These are phyloP conservation scores for Calypte anna DNA, from an alignment of 2,113 vertebrate species.

Conservation along the genomic window DNA sequence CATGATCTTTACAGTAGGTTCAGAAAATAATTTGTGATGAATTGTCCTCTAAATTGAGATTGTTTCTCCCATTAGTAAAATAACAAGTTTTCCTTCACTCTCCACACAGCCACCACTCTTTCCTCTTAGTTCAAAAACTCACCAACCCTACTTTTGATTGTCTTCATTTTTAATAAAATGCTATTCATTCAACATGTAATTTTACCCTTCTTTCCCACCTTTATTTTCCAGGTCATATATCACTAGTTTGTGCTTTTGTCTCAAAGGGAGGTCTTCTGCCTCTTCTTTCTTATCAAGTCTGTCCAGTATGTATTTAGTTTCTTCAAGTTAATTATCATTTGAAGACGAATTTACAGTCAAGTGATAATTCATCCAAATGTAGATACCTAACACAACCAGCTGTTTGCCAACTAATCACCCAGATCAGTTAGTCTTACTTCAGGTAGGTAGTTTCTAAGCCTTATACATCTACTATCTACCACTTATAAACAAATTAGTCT, in stretches of 20 bases:
- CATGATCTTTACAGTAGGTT: not conserved
- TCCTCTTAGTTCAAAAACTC: not conserved
- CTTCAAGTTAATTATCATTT: not conserved
- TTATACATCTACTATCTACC: not conserved
- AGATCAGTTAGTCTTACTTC: not conserved
- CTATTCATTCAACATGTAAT: not conserved
- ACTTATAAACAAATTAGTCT: not conserved
- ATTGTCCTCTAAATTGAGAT: fast-evolving
- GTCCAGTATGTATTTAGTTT: not conserved
- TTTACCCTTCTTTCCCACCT: not conserved
- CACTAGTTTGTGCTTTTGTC: not conserved
- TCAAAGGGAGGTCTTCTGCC: not conserved
- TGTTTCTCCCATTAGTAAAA: not conserved
- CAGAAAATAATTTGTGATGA: not conserved
- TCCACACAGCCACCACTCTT: not conserved
- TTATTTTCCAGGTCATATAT: not conserved
- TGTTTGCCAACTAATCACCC: not conserved
- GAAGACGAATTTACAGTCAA: not conserved
- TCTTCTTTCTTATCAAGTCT: not conserved
- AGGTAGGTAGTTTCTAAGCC: not conserved
- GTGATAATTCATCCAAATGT: not conserved
- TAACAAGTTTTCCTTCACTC: not conserved
- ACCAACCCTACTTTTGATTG: not conserved
- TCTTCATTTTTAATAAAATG: not conserved
- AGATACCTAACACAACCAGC: not conserved